Percentiles rank a stretch among this genome's conserved stretches.
phyloP scores from a whole-genome alignment of 2,888 invertebrate genomes.

The Baronia brevicornis region DNA sequence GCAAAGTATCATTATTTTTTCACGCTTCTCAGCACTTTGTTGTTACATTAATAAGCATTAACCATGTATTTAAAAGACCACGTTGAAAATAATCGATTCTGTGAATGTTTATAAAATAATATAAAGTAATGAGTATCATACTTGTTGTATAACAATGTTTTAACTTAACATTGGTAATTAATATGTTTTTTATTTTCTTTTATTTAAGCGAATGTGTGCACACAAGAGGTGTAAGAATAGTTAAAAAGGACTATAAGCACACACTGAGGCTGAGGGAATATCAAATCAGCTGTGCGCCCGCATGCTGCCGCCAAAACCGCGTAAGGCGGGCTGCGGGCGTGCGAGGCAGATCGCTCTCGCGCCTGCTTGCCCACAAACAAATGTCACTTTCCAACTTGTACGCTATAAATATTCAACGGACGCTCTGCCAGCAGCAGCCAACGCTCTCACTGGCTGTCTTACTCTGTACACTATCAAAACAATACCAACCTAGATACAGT shows the following conservation, averaged over 20 bases:
- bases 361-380: constrained; percentile 27
- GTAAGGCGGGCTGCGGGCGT: constrained; percentile 19
- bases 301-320: constrained; percentile 20
- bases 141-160: too few species aligned
- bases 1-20: constrained; percentile 1
- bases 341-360: constrained; percentile 22
- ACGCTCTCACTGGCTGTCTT: constrained; percentile 35
- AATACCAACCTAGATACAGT: constrained; percentile 71
- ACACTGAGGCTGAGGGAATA: constrained; percentile 36
- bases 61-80: too few species aligned
- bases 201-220: too few species aligned
- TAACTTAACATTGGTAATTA: too few species aligned
- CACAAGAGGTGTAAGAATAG: too few species aligned
- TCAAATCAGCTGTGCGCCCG: constrained; percentile 54
- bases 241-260: too few species aligned
- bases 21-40: constrained; percentile 6
- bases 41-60: constrained; percentile 10
- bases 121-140: too few species aligned
- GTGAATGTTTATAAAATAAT: too few species aligned
- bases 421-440: constrained; percentile 35
- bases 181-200: too few species aligned
- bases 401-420: constrained; percentile 64
- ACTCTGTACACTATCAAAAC: constrained; percentile 22
- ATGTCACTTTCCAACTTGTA: constrained; percentile 60
- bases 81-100: too few species aligned